These are phyloP conservation scores for Mactra quadrangularis DNA, from an alignment of 1,140 invertebrate genomes.

Conservation along the genomic window DNA sequence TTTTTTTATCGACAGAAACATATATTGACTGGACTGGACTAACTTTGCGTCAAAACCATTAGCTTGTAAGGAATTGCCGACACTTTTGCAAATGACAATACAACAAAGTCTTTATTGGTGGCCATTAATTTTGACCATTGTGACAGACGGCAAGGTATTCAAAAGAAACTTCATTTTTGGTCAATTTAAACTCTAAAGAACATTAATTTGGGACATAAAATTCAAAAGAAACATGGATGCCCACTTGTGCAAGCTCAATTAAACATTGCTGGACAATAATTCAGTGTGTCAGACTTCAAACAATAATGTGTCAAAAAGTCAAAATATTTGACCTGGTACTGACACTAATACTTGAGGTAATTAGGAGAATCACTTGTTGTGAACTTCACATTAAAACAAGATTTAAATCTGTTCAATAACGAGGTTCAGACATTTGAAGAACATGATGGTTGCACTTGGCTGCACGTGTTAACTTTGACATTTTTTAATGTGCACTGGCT, in stretches of 20 bases:
- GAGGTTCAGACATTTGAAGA: too few relatives aligned
- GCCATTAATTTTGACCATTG: constrained; percentile 24
- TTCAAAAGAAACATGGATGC: constrained; percentile 12
- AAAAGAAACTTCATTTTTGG: constrained; percentile 41
- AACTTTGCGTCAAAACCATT: too few relatives aligned
- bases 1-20: too few relatives aligned
- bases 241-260: constrained; percentile 35
- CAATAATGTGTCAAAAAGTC: constrained; percentile 50
- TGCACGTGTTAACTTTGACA: too few relatives aligned
- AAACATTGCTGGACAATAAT: constrained; percentile 16
- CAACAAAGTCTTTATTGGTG: neutral
- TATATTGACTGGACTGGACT: too few relatives aligned
- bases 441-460: too few relatives aligned
- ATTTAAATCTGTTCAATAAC: too few relatives aligned
- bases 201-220: constrained; percentile 41
- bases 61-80: too few relatives aligned
- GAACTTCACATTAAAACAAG: too few relatives aligned
- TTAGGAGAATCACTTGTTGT: constrained; percentile 13
- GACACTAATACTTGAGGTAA: constrained; percentile 27
- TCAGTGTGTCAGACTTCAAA: constrained; percentile 15
- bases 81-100: too few relatives aligned
- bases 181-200: constrained; percentile 55
- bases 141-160: constrained; percentile 8
- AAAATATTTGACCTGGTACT: neutral
- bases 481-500: too few relatives aligned